phyloP scores from a whole-genome alignment of 1,140 invertebrate species.

The Liolophura sinensis region DNA sequence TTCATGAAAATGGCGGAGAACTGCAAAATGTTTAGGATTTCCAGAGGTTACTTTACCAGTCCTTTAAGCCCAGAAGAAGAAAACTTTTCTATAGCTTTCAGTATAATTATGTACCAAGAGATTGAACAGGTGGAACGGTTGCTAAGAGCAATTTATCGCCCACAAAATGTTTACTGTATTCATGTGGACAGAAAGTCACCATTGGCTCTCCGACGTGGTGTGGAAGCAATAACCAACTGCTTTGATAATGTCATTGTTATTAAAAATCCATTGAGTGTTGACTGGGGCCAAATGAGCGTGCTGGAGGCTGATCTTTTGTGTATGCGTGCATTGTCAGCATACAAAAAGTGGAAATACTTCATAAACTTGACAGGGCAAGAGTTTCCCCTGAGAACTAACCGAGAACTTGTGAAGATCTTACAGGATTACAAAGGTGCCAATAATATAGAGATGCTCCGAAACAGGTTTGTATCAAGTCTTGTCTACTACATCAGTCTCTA shows the following conservation, averaged over 20 bases:
- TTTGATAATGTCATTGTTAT: conserved; percentile 38
- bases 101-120: conserved; percentile 46
- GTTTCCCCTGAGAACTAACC: conserved; percentile 19
- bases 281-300: conserved; percentile 24
- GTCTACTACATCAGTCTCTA: too few relatives aligned
- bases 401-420: conserved; percentile 20
- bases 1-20: conserved; percentile 12
- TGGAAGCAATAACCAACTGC: conserved; percentile 21
- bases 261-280: conserved; percentile 10
- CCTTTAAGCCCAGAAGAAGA: conserved; percentile 26
- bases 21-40: conserved; percentile 17
- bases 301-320: conserved; percentile 34
- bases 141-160: conserved; percentile 46
- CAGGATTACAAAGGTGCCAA: conserved; percentile 18
- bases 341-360: conserved; percentile 38
- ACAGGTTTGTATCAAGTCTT: conserved; percentile 3
- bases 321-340: conserved; percentile 27
- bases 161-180: conserved; percentile 53
- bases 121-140: conserved; percentile 49
- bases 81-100: conserved; percentile 39
- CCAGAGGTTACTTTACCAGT: conserved; percentile 14
- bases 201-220: conserved; percentile 8
- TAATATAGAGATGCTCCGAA: conserved; percentile 16
- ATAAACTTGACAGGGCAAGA: conserved; percentile 35
- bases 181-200: conserved; percentile 46